Base-by-base conservation (phyloP, 2,113 vertebrate genomes). In the Rhipidura dahli region DNA sequence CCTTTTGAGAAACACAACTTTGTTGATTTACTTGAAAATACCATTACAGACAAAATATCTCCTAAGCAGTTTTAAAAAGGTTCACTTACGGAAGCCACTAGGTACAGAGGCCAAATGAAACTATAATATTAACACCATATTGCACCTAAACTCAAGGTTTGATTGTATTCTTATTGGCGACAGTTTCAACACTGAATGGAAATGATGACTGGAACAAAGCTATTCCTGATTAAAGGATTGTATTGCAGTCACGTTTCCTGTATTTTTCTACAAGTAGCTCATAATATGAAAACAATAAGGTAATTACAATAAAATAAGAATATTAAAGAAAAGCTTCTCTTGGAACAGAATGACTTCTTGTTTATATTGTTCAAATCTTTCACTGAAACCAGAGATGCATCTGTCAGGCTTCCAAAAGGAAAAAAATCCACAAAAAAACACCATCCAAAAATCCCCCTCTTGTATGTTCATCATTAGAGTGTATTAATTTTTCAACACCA, bases 191-290 rank as follows among this genome's bases (percentile, higher is more conserved):
- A 65, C 80, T 63, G 88, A 77, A 90, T 97, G 88, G 80, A 85
- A 90, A 93, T 88, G 86, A 87, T 93, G 97, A 94, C 95, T 98
- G 89, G 91, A 97, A 96, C 96, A 98, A 92, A 96, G 93, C 71
- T 87, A 93, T 51, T 90, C 76, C 86, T 94, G 91, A 95, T 92
- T 96, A 96, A 87, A 95, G 94, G 87, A 95, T 88, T 96, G 95
- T 96, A 97, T 97, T 98, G 96, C 94, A 97, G 95, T 97, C 97
- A 76, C 77, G 84, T 96, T 98, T 97, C 97, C 97, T 97, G 97
- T 98, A 97, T 97, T 98, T 98, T 98, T 97, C 96, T 97, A 96
- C 94, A 97, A 98, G 97, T 97, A 97, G 96, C 96, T 97, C 96
- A 93, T 97, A 96, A 97, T 97, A 97, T 95, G 91, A 98, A 98